Base-by-base conservation (phyloP, 53 echinoderm and acorn worm species). In the Stichopus horrens region DNA sequence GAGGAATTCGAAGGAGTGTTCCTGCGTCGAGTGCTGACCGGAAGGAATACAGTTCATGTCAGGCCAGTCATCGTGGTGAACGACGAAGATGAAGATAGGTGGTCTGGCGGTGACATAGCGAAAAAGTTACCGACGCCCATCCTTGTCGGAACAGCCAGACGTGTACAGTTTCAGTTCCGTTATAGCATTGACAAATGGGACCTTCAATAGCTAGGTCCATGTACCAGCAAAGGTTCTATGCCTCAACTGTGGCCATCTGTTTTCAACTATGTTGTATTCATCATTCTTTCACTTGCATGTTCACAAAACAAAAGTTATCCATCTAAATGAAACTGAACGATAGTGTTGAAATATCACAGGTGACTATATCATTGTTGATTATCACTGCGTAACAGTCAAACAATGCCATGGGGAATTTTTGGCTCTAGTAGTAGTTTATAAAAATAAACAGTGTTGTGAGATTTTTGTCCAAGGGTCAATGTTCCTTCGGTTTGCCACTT, bases 21-120 rank as follows among this genome's bases (percentile, higher is more conserved):
- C 74, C 91, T 91, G 73, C 88, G 91, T 82, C n/a, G 83, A 88
- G 91, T 91, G 88, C 88, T 90, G 90, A 75, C 76, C 76, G 77
- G 79, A 19, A 86, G 75, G 86, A 59, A 89, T 52, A 19, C 7
- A 52, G 77, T 21, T 76, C 16, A 67, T 5, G 11, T 13, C 67
- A 67, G 67, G 67, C 77, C 54, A 11, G 23, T 11, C 54, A 21
- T 76, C 54, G 77, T 52, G 54, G 9, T 76, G 54, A 76, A 76
- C 23, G 52, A 51, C 20, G 77, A n/a, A n/a, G n/a, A 76, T 76
- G 53, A 52, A 76, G 77, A 21, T 52, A 52, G 11, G 54, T 76
- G 52, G 52, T 53, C 77, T 6, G 10, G 54, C 77, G 77, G 23
- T 51, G 77, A 53, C 23, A 76, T 76, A 51, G 52, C 14, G 13